These are phyloP conservation scores for Netelia melanura DNA, from an alignment of 2,888 invertebrate species.

Conservation along the genomic window DNA sequence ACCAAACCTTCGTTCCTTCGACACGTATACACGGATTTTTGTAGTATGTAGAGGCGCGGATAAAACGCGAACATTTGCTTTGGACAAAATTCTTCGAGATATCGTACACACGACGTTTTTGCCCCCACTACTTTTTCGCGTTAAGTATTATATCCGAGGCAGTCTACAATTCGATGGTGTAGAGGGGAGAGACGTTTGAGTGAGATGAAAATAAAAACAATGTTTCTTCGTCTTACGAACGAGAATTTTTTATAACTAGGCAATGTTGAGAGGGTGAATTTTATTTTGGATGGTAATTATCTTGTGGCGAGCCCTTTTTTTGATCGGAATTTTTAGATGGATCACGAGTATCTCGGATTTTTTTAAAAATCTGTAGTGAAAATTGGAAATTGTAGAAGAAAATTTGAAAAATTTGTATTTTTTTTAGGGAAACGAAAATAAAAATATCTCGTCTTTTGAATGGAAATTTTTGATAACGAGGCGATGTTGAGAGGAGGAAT, in stretches of 20 bases:
- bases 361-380: neutral
- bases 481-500: no score
- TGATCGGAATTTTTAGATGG: no score
- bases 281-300: no score
- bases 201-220: neutral
- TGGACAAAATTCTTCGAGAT: slow-evolving; percentile 8
- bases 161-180: neutral
- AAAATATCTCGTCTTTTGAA: no score
- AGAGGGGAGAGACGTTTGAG: neutral
- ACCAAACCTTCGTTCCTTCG: neutral
- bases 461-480: no score
- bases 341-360: no score
- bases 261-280: no score
- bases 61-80: neutral
- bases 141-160: neutral
- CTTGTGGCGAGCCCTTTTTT: no score
- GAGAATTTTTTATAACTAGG: no score
- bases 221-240: neutral
- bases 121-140: neutral
- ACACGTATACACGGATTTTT: neutral
- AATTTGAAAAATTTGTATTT: neutral
- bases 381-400: neutral
- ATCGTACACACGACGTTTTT: neutral
- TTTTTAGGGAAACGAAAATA: neutral
- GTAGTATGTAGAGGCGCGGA: neutral